Evolutionary conservation across 2,113 vertebrate species (phyloP), one percentile per base, ranked within the genome.

Genomic region (Casuarius casuarius): DNA sequence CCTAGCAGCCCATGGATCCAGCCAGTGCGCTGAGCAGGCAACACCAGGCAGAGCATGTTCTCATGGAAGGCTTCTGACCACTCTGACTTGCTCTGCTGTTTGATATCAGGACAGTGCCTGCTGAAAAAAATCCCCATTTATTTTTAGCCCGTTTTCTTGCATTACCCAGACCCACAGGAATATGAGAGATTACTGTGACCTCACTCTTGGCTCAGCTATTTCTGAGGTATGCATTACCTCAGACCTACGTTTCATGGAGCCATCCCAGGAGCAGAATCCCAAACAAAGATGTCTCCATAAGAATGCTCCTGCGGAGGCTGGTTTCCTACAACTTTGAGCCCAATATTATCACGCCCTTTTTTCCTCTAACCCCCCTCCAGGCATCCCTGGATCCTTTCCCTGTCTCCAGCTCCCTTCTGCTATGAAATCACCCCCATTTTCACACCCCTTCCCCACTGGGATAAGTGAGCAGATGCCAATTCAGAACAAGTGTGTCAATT

Each of bases 171-270:
- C 9, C 17, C 21, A 78, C 4, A 52, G 33, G 20, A 68, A 5
- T n/a, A 8, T 1, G 14, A 58, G 14, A 44, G 42, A 48, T 54
- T 42, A 74, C 49, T 0, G 0, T 1, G 0, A 40, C 26, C 49
- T 4, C 25, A 31, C 5, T 67, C n/a, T 51, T 11, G 44, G 44
- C 31, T 84, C 46, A 38, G 48, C 38, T 76, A 13, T 71, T 92
- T 71, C 56, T 61, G 51, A 44, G 23, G 12, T 46, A 25, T 6
- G 3, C 9, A 4, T 22, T 31, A 49, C 42, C 31, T 20, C 51
- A 75, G 11, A 72, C 9, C 21, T 38, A 31, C 0, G 0, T 31
- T 89, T 86, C 83, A 54, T 26, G 18, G 12, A 79, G 18, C 16
- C 33, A 31, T 9, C 8, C 9, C 59, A 92, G 65, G 6, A 62